Evolutionary conservation across 2,797 vertebrate genomes (phyloP).

Genomic region (Parambassis ranga): DNA sequence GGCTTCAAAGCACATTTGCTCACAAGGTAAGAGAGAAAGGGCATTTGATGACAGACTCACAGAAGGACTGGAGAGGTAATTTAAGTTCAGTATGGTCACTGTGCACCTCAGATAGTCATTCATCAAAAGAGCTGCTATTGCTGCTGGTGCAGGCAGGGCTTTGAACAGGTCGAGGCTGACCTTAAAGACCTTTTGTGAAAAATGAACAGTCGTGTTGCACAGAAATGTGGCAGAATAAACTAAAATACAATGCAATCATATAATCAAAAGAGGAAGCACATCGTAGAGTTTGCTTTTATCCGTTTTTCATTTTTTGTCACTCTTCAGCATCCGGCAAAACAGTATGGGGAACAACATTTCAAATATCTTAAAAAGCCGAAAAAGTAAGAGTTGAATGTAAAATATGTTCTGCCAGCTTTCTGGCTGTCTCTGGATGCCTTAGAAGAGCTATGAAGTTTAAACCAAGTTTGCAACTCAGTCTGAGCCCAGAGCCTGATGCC

Average conservation of each 20-base stretch:
- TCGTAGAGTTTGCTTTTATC: not conserved
- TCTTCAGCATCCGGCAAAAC: not conserved
- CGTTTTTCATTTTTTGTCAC: not conserved
- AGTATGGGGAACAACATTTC: not conserved
- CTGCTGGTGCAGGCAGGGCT: slow-evolving; percentile 30
- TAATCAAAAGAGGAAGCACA: not conserved
- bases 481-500: slow-evolving; percentile 37
- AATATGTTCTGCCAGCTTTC: not conserved
- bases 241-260: not conserved
- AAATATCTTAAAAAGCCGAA: not conserved
- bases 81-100: slow-evolving; percentile 59
- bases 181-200: slow-evolving; percentile 45
- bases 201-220: slow-evolving; percentile 23
- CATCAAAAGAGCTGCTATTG: slow-evolving; percentile 55
- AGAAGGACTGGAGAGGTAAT: slow-evolving; percentile 33
- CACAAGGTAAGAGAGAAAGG: slow-evolving; percentile 45
- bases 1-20: slow-evolving; percentile 49
- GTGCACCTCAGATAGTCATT: slow-evolving; percentile 51
- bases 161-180: slow-evolving; percentile 47
- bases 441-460: slow-evolving; percentile 20
- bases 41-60: slow-evolving; percentile 32
- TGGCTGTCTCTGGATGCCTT: not conserved
- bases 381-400: not conserved
- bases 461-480: slow-evolving; percentile 18
- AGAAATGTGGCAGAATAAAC: slow-evolving; percentile 9